Conservation (phyloP, 2,888 invertebrate genomes). For the Lordiphosa andalusiaca region DNA sequence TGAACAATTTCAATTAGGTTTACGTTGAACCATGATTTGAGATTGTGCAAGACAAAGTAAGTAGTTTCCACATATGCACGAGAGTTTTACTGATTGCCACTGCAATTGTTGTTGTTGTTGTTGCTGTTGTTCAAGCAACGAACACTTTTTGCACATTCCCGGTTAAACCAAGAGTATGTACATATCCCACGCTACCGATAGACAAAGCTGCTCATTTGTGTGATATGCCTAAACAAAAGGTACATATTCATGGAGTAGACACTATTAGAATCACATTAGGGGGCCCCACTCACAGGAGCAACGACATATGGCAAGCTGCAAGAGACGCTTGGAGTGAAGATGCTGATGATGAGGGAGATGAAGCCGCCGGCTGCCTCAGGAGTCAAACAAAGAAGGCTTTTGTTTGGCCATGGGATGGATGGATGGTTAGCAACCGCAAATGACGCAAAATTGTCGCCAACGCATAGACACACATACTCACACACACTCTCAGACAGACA, state of each 20-base stretch:
- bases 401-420: conserved; percentile 50
- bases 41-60: conserved; percentile 50
- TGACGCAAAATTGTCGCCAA: conserved; percentile 66
- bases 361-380: conserved; percentile 23
- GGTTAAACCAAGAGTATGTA: background rate
- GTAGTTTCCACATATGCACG: conserved; percentile 27
- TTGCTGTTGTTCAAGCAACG: conserved; percentile 31
- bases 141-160: background rate
- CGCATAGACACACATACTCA: conserved; percentile 33
- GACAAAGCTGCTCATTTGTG: conserved; percentile 54
- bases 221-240: conserved; percentile 50
- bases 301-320: conserved; percentile 46
- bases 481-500: conserved; percentile 15
- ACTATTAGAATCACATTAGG: conserved; percentile 78
- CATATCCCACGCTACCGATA: conserved; percentile 52
- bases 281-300: conserved; percentile 70
- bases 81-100: background rate
- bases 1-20: conserved; percentile 79
- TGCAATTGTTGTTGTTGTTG: conserved; percentile 40
- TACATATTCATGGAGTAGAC: conserved; percentile 55
- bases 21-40: conserved; percentile 61
- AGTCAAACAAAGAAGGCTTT: conserved; percentile 62
- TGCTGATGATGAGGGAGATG: conserved; percentile 13
- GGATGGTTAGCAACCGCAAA: conserved; percentile 65
- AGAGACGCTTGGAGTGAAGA: conserved; percentile 27